A percentile compares a stretch with the other conserved stretches of the same genome.
Conservation (phyloP, 1,140 invertebrate species). For the Diuraphis noxia region DNA sequence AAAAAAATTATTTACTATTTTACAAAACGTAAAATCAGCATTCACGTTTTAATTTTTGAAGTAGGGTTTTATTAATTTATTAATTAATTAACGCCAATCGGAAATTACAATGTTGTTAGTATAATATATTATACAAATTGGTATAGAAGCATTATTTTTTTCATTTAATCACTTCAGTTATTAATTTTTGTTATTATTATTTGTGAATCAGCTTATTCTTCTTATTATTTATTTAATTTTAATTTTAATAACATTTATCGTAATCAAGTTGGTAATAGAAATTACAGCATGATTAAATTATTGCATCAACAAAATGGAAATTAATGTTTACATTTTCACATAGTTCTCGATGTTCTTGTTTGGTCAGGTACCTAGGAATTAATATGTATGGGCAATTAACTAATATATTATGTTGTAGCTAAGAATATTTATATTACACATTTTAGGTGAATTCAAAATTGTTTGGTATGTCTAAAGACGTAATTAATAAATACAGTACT, state of each 20-base stretch:
- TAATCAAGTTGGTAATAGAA: background rate
- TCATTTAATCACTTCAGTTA: background rate
- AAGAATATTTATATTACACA: background rate
- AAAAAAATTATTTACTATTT: no score
- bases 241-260: background rate
- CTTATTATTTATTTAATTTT: background rate
- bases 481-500: background rate
- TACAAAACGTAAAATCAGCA: no score
- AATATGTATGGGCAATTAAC: no score
- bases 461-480: slow-evolving; percentile 19
- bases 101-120: no score
- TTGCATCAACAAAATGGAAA: background rate
- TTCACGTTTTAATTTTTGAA: no score
- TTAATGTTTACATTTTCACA: background rate
- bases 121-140: no score
- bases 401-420: background rate
- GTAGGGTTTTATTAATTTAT: no score
- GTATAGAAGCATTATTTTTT: no score
- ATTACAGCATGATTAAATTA: background rate
- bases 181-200: background rate
- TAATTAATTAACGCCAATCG: no score
- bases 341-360: background rate
- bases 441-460: background rate
- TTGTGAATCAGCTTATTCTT: background rate
- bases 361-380: background rate